Conservation (phyloP, 2,888 invertebrate genomes). For the Bedellia somnulentella region DNA sequence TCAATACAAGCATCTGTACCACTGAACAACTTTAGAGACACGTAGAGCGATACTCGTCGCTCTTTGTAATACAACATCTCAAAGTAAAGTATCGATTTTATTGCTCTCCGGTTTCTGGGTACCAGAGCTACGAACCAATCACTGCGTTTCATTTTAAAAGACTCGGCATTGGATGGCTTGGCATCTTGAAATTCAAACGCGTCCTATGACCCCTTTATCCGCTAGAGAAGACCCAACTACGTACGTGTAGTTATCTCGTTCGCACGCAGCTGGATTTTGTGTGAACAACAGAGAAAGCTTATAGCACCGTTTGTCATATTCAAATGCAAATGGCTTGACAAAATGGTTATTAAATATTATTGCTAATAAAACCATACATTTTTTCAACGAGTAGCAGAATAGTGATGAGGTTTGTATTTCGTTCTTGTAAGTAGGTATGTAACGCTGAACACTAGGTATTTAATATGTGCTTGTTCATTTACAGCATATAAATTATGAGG, state of each 20-base stretch:
- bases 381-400: too few species aligned
- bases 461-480: too few species aligned
- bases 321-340: too few species aligned
- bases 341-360: too few species aligned
- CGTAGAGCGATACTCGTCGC: background rate
- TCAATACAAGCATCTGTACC: too few species aligned
- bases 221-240: constrained; percentile 18
- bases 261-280: constrained; percentile 16
- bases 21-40: too few species aligned
- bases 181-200: constrained; percentile 57
- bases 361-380: too few species aligned
- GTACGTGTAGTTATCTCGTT: constrained; percentile 26
- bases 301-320: too few species aligned
- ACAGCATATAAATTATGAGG: too few species aligned
- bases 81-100: constrained; percentile 33
- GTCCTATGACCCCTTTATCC: constrained; percentile 47
- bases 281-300: constrained; percentile 26
- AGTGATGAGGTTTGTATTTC: too few species aligned
- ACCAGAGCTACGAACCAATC: constrained; percentile 38
- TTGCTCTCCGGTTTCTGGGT: constrained; percentile 19
- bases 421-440: too few species aligned
- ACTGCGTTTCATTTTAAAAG: constrained; percentile 28
- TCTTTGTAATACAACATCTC: constrained; percentile 12
- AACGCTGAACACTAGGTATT: too few species aligned
- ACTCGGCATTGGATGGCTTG: constrained; percentile 49